Conservation (phyloP, 2,113 vertebrate genomes). For the human (Homo sapiens) region GRCh38 chr4:19092001-19092500, state of each 20-base stretch:
- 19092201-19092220: not conserved
- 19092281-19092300: not conserved
- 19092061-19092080: not conserved
- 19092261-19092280: not conserved
- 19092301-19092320: not conserved
- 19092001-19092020: not conserved
- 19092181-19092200: not conserved
- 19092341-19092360: not conserved
- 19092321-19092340: not conserved
- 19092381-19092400: not conserved
- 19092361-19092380: not conserved
- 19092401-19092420: not conserved
- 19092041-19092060: not conserved
- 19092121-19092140: not conserved
- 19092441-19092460: not conserved
- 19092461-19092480: not conserved
- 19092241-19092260: too few relatives aligned
- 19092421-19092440: not conserved
- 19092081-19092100: not conserved
- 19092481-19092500: not conserved
- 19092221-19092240: not conserved
- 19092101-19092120: not conserved
- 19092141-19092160: not conserved
- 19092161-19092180: not conserved
- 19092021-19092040: not conserved